Conservation (phyloP, 2,797 vertebrate species). For the Sphenopsis melanotis region DNA sequence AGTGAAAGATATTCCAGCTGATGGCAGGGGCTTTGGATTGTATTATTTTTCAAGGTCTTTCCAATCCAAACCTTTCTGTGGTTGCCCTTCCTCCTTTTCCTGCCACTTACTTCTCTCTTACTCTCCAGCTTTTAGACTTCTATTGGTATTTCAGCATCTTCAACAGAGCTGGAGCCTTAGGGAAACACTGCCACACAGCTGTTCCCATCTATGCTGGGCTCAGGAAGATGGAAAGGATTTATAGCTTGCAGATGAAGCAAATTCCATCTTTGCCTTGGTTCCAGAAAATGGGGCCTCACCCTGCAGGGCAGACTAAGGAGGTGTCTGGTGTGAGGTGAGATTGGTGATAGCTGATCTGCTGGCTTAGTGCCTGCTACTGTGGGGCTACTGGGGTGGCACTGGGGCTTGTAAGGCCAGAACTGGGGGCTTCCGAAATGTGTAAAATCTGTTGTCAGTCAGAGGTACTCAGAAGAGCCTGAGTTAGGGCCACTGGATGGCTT, state of each 20-base stretch:
- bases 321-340: rapidly evolving
- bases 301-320: background rate
- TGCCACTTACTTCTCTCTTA: background rate
- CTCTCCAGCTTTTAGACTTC: background rate
- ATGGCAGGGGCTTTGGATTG: background rate
- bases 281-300: background rate
- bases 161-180: background rate
- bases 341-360: background rate
- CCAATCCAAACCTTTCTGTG: background rate
- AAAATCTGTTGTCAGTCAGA: background rate
- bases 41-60: background rate
- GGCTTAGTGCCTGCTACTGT: rapidly evolving
- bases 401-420: background rate
- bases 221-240: background rate
- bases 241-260: background rate
- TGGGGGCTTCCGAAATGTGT: background rate
- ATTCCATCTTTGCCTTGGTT: background rate
- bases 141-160: background rate
- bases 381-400: background rate
- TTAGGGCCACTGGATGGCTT: background rate
- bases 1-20: background rate
- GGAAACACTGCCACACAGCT: background rate
- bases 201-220: background rate
- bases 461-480: background rate
- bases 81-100: background rate